phyloP scores from a whole-genome alignment of 2,797 vertebrate species.

The Hydrophis major region DNA sequence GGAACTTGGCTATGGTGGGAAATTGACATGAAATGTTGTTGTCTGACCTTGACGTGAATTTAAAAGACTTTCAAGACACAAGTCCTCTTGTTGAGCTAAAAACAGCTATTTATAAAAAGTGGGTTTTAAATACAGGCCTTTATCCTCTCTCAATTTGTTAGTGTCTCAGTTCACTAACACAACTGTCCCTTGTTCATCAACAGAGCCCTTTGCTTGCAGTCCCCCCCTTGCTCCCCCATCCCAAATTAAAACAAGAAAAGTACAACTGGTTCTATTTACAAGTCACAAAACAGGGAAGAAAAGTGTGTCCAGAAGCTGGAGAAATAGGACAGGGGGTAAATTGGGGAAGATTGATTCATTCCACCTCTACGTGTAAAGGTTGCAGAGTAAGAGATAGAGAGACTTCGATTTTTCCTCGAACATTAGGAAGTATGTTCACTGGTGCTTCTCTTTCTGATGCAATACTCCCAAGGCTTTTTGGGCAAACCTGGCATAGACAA shows the following conservation, averaged over 20 bases:
- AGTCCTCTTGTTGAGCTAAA: conserved; percentile 7
- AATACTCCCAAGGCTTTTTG: conserved; percentile 73
- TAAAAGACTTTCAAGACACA: conserved; percentile 17
- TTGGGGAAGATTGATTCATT: background rate
- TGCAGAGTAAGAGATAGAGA: background rate
- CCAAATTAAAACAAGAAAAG: background rate
- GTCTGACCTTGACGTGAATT: background rate
- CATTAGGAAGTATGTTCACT: conserved; percentile 32
- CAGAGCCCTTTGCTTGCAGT: background rate
- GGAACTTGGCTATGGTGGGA: background rate
- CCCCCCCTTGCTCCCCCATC: background rate
- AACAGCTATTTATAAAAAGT: conserved; percentile 38
- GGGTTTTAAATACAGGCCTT: conserved; percentile 28
- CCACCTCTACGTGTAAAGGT: background rate
- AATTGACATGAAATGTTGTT: background rate
- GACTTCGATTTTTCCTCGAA: background rate
- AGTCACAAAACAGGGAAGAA: conserved; percentile 6
- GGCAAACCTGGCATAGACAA: conserved; percentile 76
- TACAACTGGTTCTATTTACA: conserved; percentile 7
- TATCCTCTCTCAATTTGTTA: background rate
- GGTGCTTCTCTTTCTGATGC: conserved; percentile 61
- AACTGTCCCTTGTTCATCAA: conserved; percentile 23
- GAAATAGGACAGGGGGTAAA: background rate
- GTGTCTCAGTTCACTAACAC: conserved; percentile 21
- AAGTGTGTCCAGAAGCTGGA: background rate